phyloP scores from a whole-genome alignment of 2,888 invertebrate genomes.

The Spilarctia lutea region DNA sequence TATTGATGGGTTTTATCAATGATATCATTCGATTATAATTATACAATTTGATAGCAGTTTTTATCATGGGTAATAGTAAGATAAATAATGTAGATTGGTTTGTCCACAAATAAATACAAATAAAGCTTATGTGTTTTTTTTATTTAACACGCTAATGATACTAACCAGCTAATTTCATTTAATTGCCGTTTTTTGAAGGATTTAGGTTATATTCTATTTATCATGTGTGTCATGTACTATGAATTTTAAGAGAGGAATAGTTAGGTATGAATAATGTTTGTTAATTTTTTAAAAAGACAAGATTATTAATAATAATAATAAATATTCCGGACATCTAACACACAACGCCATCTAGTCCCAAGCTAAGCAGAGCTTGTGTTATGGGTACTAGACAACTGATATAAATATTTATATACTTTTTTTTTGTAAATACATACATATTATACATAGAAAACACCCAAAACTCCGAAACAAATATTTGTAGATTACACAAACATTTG shows the following conservation, averaged over 20 bases:
- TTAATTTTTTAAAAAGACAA: too few species aligned
- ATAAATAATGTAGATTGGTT: not conserved
- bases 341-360: too few species aligned
- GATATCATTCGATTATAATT: not conserved
- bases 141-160: not conserved
- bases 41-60: not conserved
- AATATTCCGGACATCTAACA: too few species aligned
- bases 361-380: too few species aligned
- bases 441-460: too few species aligned
- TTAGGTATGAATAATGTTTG: not conserved
- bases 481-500: too few species aligned
- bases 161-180: not conserved
- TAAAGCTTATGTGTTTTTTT: not conserved
- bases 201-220: not conserved
- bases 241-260: not conserved
- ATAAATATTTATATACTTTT: too few species aligned
- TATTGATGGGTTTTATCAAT: not conserved
- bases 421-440: too few species aligned
- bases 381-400: too few species aligned
- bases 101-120: not conserved
- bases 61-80: not conserved
- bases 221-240: too few species aligned
- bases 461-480: too few species aligned
- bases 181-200: not conserved
- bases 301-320: too few species aligned